Evolutionary conservation across 35 echinoderm and acorn worm genomes (phyloP).

Genomic region (Eucidaris tribuloides): DNA sequence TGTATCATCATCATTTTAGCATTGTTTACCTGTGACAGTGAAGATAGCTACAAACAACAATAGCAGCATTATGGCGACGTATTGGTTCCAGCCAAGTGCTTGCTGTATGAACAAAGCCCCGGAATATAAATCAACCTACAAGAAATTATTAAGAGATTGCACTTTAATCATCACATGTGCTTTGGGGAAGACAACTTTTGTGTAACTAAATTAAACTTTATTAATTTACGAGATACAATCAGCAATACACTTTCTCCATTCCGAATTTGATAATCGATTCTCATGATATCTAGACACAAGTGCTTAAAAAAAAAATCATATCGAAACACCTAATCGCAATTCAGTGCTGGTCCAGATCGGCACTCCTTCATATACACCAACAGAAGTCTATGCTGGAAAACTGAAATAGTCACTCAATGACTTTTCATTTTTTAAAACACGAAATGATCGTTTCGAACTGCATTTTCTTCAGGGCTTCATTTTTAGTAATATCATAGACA

Average conservation of each 20-base stretch:
- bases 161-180: background rate
- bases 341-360: too few species aligned
- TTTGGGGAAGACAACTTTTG: background rate
- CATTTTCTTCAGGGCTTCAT: too few species aligned
- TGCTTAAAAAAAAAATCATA: too few species aligned
- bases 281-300: too few species aligned
- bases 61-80: constrained; percentile 60
- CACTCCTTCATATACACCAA: too few species aligned
- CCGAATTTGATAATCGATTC: too few species aligned
- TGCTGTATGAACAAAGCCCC: constrained; percentile 85
- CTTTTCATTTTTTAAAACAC: too few species aligned
- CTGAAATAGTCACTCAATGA: background rate
- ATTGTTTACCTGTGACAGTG: constrained; percentile 75
- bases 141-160: background rate
- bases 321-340: too few species aligned
- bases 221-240: background rate
- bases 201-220: background rate
- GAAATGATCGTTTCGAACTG: too few species aligned
- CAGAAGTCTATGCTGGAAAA: too few species aligned
- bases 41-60: constrained; percentile 56
- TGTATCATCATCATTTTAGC: too few species aligned
- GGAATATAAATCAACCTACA: constrained; percentile 73
- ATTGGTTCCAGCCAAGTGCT: constrained; percentile 77
- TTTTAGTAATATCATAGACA: background rate
- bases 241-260: background rate